phyloP scores from a whole-genome alignment of 2,797 vertebrate genomes.

The Tachyglossus aculeatus region DNA sequence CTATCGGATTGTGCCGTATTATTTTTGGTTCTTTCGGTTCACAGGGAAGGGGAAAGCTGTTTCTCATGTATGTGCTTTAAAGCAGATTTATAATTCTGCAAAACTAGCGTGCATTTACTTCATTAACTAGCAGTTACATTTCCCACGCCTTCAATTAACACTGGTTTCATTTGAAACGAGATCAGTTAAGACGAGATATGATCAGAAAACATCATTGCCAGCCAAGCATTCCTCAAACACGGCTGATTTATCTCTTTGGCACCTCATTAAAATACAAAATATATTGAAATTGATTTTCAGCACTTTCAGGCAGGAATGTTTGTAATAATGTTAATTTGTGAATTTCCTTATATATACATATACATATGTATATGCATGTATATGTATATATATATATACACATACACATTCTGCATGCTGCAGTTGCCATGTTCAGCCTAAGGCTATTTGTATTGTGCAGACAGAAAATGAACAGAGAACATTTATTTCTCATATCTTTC shows the following conservation, averaged over 20 bases:
- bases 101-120: conserved; percentile 56
- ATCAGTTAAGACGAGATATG: conserved; percentile 61
- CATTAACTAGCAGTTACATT: conserved; percentile 67
- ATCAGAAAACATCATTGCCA: conserved; percentile 69
- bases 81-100: conserved; percentile 26
- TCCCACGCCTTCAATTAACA: conserved; percentile 71
- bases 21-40: not conserved
- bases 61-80: conserved; percentile 26
- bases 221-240: conserved; percentile 65
- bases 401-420: conserved; percentile 60
- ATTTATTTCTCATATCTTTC: conserved; percentile 82
- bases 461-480: conserved; percentile 79
- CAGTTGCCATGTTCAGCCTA: conserved; percentile 69
- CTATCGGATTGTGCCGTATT: conserved; percentile 14
- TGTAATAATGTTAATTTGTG: conserved; percentile 81
- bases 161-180: conserved; percentile 66
- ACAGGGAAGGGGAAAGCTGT: not conserved
- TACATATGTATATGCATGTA: too few species aligned
- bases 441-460: conserved; percentile 82
- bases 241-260: conserved; percentile 73
- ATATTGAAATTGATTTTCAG: conserved; percentile 78
- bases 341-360: conserved; percentile 55
- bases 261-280: conserved; percentile 81
- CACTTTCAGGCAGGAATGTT: conserved; percentile 75
- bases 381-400: too few species aligned